These are phyloP conservation scores for Nemoura dubitans DNA, from an alignment of 2,888 invertebrate species.

Conservation along the genomic window DNA sequence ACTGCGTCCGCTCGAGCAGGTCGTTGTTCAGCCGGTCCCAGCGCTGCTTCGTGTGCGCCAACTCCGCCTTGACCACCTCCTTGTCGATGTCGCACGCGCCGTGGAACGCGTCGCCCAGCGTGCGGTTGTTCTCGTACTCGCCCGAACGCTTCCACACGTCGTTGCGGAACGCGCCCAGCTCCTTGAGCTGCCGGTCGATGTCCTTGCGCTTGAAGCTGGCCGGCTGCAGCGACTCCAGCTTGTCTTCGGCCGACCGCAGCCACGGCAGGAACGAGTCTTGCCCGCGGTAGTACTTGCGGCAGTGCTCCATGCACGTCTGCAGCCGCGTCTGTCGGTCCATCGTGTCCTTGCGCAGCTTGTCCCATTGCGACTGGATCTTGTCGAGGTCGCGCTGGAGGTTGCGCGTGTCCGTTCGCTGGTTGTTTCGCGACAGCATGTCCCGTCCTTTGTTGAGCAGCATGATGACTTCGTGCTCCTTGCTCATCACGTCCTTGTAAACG, in stretches of 20 bases:
- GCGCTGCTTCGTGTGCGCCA: conserved; percentile 82
- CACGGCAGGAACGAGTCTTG: conserved; percentile 89
- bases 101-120: conserved; percentile 87
- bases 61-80: conserved; percentile 84
- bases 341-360: conserved; percentile 87
- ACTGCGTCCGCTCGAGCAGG: conserved; percentile 78
- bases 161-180: conserved; percentile 88
- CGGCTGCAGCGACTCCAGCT: conserved; percentile 79
- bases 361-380: conserved; percentile 91
- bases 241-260: conserved; percentile 87
- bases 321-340: conserved; percentile 86
- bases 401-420: conserved; percentile 65
- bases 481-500: conserved; percentile 86
- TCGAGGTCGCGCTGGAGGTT: conserved; percentile 82
- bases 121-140: conserved; percentile 89
- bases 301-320: conserved; percentile 91
- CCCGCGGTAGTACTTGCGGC: conserved; percentile 86
- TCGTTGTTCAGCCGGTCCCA: conserved; percentile 93
- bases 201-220: conserved; percentile 85
- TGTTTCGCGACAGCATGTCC: conserved; percentile 67
- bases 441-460: conserved; percentile 92
- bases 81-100: conserved; percentile 90
- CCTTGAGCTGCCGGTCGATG: conserved; percentile 86
- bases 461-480: conserved; percentile 91
- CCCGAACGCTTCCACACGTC: conserved; percentile 94